These are phyloP conservation scores for Orchesella cincta DNA, from an alignment of 1,140 invertebrate genomes.

Conservation along the genomic window DNA sequence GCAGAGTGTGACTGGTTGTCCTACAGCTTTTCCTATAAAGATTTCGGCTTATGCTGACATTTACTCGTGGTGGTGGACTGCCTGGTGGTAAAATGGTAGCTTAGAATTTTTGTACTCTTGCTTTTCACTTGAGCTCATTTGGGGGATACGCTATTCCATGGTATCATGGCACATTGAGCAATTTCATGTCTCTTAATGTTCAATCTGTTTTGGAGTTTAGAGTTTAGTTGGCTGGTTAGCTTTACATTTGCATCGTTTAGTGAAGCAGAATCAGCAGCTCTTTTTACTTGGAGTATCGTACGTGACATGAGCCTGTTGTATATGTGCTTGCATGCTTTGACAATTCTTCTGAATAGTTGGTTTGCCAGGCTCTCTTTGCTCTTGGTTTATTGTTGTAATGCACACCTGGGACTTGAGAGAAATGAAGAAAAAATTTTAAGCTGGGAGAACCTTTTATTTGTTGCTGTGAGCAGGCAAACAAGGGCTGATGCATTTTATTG, in stretches of 20 bases:
- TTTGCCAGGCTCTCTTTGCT: no score
- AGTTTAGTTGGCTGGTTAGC: not conserved
- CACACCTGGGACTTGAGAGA: not conserved
- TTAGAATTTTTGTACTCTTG: not conserved
- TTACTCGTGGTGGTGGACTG: slow-evolving; percentile 4
- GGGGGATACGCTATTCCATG: not conserved
- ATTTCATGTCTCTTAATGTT: not conserved
- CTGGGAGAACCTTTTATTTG: not conserved
- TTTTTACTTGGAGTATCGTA: not conserved
- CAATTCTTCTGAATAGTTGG: not conserved
- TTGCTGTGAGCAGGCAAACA: not conserved
- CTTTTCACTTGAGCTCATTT: slow-evolving; percentile 11
- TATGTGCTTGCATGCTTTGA: not conserved
- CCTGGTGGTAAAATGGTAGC: slow-evolving; percentile 8
- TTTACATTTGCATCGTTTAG: not conserved
- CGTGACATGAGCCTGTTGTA: not conserved
- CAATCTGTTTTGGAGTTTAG: not conserved
- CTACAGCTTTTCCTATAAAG: not conserved
- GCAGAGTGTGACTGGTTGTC: slow-evolving; percentile 4
- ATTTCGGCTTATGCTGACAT: not conserved
- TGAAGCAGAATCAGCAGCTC: not conserved
- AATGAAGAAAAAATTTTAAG: not conserved
- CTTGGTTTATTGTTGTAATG: not conserved
- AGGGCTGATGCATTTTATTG: not conserved
- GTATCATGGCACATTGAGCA: slow-evolving; percentile 10